Base-by-base conservation (phyloP, 2,888 invertebrate genomes). In the Copidosoma aretas region DNA sequence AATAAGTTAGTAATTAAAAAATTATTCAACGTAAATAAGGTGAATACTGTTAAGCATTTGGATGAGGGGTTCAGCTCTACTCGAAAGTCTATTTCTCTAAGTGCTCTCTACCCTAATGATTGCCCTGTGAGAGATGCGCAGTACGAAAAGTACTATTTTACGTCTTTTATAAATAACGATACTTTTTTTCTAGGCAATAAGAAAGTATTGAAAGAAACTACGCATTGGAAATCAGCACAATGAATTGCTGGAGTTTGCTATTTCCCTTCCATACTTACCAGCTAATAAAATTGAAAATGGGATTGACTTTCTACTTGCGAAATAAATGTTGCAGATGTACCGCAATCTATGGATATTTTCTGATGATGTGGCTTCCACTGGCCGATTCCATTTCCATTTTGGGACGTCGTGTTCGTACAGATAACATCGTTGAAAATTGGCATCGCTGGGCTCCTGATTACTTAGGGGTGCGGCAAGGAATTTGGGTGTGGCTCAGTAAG, bases 171-270 rank as follows among this genome's bases (percentile, higher is more conserved):
- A 32, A 32, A 32, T 32, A 32, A 32, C 8, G 3, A 8, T 32
- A 32, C 32, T 32, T 49, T 3, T 49, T 8, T 15, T 49, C 17
- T n/a, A 49, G 49, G 49, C 49, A 3, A 49, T 49, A n/a, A n/a
- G 15, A 49, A 49, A 49, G 10, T 49, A 49, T 49, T 49, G 49
- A 12, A 49, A n/a, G n/a, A 49, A 49, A 49, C n/a, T 49, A 49
- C 15, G 49, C 3, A 49, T 49, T 49, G 17, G 17, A 49, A 3
- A 3, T 4, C 5, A 49, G 10, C n/a, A n/a, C 12, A 12, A 49
- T 49, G 17, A 49, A 49, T n/a, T 49, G 49, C 12, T 49, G 49
- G 49, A 49, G n/a, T 49, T n/a, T 49, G 49, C 49, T 49, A n/a
- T 49, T n/a, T 15, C 49, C n/a, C 49, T 49, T 49, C 49, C 49